Percentiles rank a stretch among this genome's conserved stretches.
phyloP scores from a whole-genome alignment of 2,888 invertebrate species.

The Drosophila austrosaltans region DNA sequence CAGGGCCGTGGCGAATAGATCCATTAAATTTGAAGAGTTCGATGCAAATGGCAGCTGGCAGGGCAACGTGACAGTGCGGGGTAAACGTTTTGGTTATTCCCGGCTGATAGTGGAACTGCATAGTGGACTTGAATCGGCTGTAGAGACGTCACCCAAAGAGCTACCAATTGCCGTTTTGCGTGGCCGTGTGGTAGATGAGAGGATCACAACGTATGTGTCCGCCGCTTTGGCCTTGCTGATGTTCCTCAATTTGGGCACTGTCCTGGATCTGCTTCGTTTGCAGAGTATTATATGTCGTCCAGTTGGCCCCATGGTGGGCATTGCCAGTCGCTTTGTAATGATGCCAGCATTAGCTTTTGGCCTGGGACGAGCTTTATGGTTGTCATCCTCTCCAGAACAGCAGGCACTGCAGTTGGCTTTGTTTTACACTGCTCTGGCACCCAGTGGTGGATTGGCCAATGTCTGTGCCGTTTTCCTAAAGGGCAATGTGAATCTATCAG shows the following conservation, averaged over 20 bases:
- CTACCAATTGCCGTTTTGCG: constrained; percentile 52
- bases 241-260: constrained; percentile 94
- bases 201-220: constrained; percentile 88
- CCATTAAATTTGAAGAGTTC: constrained; percentile 14
- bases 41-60: constrained; percentile 42
- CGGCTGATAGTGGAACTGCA: constrained; percentile 47
- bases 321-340: constrained; percentile 89
- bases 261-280: constrained; percentile 89
- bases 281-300: constrained; percentile 87
- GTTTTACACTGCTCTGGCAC: constrained; percentile 93
- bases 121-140: background rate
- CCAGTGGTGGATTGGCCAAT: constrained; percentile 96
- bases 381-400: constrained; percentile 82
- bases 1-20: constrained; percentile 22
- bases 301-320: constrained; percentile 90
- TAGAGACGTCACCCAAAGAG: constrained; percentile 20
- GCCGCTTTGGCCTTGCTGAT: constrained; percentile 89
- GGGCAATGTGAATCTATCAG: constrained; percentile 94
- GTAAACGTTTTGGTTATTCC: constrained; percentile 57
- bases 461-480: constrained; percentile 95
- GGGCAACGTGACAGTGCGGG: constrained; percentile 49
- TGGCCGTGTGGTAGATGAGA: constrained; percentile 83
- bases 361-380: constrained; percentile 84
- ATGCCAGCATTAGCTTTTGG: constrained; percentile 89
- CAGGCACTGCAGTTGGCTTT: constrained; percentile 90